Conservation (phyloP, 2,888 invertebrate genomes). For the Barypeithes pellucidus region DNA sequence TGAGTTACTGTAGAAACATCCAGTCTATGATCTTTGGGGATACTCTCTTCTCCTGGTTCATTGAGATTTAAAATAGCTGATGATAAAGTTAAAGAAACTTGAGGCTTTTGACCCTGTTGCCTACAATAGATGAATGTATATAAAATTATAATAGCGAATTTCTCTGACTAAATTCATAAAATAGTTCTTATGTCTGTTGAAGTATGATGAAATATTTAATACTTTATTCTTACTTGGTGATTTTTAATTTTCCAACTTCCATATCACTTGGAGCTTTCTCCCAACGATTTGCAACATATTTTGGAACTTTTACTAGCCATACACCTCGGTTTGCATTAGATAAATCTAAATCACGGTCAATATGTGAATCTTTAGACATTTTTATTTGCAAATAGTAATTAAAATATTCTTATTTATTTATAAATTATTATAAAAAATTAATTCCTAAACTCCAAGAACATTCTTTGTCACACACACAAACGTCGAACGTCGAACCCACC, state of each 20-base stretch:
- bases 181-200: no score
- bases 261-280: constrained; percentile 92
- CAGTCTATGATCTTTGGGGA: constrained; percentile 93
- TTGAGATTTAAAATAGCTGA: constrained; percentile 85
- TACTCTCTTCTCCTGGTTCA: constrained; percentile 84
- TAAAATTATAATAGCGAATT: no score
- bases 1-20: constrained; percentile 93
- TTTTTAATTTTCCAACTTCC: constrained; percentile 94
- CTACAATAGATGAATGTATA: constrained; percentile 63
- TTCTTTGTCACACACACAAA: no score
- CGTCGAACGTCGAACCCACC: no score
- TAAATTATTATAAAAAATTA: no score
- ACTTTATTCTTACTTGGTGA: constrained; percentile 77
- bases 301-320: constrained; percentile 97
- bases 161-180: no score
- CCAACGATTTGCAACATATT: constrained; percentile 97
- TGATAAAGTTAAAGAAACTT: constrained; percentile 89
- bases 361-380: constrained; percentile 72
- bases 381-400: constrained; percentile 33
- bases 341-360: constrained; percentile 88
- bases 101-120: constrained; percentile 84
- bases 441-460: not conserved
- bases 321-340: constrained; percentile 93
- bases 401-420: not conserved
- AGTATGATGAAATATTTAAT: not conserved